Evolutionary conservation across 2,888 invertebrate species (phyloP), one percentile per base, ranked within the genome.

Genomic region (Malthinus flaveolus): DNA sequence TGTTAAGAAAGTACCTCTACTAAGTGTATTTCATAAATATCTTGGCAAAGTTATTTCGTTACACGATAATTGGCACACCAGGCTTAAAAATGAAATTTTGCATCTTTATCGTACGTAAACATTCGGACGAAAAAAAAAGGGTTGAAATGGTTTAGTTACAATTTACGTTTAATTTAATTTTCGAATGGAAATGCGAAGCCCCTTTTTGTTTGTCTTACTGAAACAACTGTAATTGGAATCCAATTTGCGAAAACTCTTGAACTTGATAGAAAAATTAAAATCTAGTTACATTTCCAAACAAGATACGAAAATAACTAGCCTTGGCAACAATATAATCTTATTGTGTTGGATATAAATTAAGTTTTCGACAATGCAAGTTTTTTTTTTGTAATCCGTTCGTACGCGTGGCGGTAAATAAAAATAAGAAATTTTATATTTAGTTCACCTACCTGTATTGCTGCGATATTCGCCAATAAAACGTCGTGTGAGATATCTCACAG

Each of bases 401-500:
- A 56, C 45, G 33, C 46, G 15, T 23, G 34, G 45, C 42, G 49
- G 46, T 45, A 49, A 31, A 49, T 36, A 11, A 39, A 12, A 39
- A n/a, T n/a, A n/a, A n/a, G n/a, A n/a, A n/a, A 12, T 13, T 47
- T 15, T 5, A 12, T 9, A n/a, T 8, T 47, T 34, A 11, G 39
- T 15, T 15, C 8, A 74, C 81, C 81, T 76, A 89, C 89, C 89
- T 81, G 89, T 89, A 72, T 89, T 89, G 69, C 90, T 90, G 72
- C 89, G 85, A 78, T 91, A 90, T 83, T 91, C 90, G 60, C 90
- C 90, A 61, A 90, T 90, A 77, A 86, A 91, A 71, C 91, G 81
- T 72, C 88, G 84, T 3, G 91, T 91, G 64, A 91, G 78, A 75
- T 90, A 91, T 64, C 91, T 84, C 2, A 91, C 91, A 56, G 90